Evolutionary conservation across 2,888 invertebrate species (phyloP), one percentile per base, ranked within the genome.

Genomic region (Aphelenchoides bicaudatus): DNA sequence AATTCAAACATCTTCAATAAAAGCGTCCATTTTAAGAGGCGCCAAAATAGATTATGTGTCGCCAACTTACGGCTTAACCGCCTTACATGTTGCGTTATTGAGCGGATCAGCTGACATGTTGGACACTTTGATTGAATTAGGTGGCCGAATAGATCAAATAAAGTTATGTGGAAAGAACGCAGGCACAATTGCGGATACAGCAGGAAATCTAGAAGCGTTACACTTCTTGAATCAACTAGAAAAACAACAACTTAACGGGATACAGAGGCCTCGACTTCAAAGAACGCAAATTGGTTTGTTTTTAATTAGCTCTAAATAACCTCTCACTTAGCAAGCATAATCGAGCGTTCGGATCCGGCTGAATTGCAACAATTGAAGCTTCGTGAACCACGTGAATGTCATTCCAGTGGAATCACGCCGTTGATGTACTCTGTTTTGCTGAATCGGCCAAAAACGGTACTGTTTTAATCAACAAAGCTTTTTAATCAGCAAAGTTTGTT

Each of bases 351-450:
- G 10, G 43, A 43, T n/a, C 43, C 43, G 10, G 43, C 16, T 8
- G 43, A 6, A n/a, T 21, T 43, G 43, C 43, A 21, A 19, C 16
- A 21, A 19, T n/a, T 43, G 6, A n/a, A n/a, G n/a, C 43, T 19
- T n/a, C 43, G 43, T n/a, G 21, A 43, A 21, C n/a, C n/a, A n/a
- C n/a, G n/a, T n/a, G n/a, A n/a, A n/a, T n/a, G n/a, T n/a, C n/a
- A n/a, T n/a, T n/a, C n/a, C n/a, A n/a, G n/a, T n/a, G n/a, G n/a
- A n/a, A 37, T 63, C 16, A 59, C 59, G 1, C 63, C 59, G 13
- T 10, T 59, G 21, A 59, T 59, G 59, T 59, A 51, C 38, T 50
- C 59, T 3, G 59, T 59, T 8, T 37, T 53, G 2, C 53, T 50
- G 27, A 62, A 62, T n/a, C 37, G 50, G 28, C 38, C 37, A 27